phyloP scores from a whole-genome alignment of 2,113 vertebrate genomes.

The Prionailurus viverrinus region DNA sequence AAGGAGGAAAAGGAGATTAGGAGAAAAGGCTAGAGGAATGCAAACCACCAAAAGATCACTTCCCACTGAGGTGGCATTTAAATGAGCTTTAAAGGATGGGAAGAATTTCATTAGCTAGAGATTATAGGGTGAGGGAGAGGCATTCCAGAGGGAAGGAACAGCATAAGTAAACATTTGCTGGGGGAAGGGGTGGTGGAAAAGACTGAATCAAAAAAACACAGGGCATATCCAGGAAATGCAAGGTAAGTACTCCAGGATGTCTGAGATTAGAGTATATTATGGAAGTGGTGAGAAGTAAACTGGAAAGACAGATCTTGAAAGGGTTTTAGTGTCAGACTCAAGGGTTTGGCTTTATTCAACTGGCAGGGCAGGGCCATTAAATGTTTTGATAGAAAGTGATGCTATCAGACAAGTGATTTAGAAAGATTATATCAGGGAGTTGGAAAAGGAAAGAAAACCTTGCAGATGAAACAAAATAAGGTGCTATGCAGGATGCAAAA shows the following conservation, averaged over 20 bases:
- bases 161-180: conserved; percentile 58
- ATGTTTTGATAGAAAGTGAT: conserved; percentile 43
- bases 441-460: not conserved
- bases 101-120: conserved; percentile 76
- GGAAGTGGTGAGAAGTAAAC: conserved; percentile 20
- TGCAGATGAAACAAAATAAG: conserved; percentile 15
- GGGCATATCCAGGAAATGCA: conserved; percentile 22
- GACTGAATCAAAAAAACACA: not conserved
- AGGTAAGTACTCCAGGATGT: conserved; percentile 21
- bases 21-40: conserved; percentile 67
- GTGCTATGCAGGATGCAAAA: not conserved
- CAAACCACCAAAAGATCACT: conserved; percentile 58
- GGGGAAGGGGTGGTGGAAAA: conserved; percentile 44
- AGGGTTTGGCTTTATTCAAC: conserved; percentile 48
- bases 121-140: conserved; percentile 61
- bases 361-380: conserved; percentile 5
- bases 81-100: conserved; percentile 64
- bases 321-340: conserved; percentile 24
- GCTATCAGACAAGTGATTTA: conserved; percentile 23
- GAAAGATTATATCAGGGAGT: conserved; percentile 10
- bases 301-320: conserved; percentile 52
- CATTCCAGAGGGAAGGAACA: conserved; percentile 52
- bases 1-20: conserved; percentile 68
- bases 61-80: conserved; percentile 65
- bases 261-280: conserved; percentile 43